These are phyloP conservation scores for Gibbula magus DNA, from an alignment of 2,888 invertebrate genomes.

Conservation along the genomic window DNA sequence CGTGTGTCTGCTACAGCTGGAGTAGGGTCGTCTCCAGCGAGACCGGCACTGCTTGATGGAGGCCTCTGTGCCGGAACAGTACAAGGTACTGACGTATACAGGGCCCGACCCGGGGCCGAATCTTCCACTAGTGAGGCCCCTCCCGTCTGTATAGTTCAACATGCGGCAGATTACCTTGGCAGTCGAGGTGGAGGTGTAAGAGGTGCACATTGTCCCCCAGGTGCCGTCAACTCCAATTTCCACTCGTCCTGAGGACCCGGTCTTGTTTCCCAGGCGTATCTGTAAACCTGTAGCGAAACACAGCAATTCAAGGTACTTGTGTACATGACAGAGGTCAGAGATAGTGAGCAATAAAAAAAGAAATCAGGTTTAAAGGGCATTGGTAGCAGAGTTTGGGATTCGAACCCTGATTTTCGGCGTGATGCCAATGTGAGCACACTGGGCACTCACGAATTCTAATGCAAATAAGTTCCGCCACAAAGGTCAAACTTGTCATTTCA, in stretches of 20 bases:
- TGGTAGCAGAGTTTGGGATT: no score
- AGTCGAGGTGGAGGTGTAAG: conserved; percentile 80
- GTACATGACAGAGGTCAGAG: no score
- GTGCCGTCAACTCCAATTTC: conserved; percentile 83
- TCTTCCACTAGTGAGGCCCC: neutral
- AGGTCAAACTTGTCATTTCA: no score
- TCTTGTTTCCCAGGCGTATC: conserved; percentile 40
- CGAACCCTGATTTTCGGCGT: no score
- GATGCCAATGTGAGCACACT: no score
- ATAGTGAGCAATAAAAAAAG: no score
- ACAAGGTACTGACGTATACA: conserved; percentile 31
- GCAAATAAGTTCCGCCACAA: no score
- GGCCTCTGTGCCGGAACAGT: conserved; percentile 32
- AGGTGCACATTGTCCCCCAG: conserved; percentile 83
- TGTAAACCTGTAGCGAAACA: conserved; percentile 13
- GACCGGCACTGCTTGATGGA: conserved; percentile 33
- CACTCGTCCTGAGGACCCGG: conserved; percentile 71
- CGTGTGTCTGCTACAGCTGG: conserved; percentile 17
- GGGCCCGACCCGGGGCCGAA: neutral
- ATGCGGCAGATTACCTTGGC: conserved; percentile 79
- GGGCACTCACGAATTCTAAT: no score
- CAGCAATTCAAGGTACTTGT: no score
- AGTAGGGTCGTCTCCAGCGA: conserved; percentile 12
- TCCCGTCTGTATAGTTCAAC: conserved; percentile 73
- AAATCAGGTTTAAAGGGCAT: no score